A percentile compares a stretch with the other conserved stretches of the same genome.
Conservation (phyloP, 2,888 invertebrate genomes). For the Tinea pellionella region DNA sequence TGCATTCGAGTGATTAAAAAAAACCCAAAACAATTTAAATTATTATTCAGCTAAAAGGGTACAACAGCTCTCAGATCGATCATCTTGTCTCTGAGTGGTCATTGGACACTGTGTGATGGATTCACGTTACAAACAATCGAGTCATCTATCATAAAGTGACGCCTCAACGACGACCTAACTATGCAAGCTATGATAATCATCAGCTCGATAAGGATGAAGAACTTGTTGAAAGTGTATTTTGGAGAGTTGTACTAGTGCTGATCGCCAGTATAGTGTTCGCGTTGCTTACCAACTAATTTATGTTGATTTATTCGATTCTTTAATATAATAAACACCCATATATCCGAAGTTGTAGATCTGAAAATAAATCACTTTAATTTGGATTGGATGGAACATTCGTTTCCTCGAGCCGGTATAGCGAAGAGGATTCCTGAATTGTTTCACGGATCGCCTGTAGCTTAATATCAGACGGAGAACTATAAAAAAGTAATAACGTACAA, state of each 20-base stretch:
- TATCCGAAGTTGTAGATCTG: too few relatives aligned
- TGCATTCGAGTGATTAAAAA: neutral
- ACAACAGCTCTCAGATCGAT: neutral
- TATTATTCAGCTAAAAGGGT: constrained; percentile 14
- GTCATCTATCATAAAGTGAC: constrained; percentile 35
- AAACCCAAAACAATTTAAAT: neutral
- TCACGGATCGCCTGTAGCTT: too few relatives aligned
- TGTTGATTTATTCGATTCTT: too few relatives aligned
- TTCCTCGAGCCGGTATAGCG: too few relatives aligned
- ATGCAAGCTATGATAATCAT: neutral
- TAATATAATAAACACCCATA: too few relatives aligned
- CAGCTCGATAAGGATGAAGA: neutral
- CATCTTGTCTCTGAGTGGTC: constrained; percentile 1
- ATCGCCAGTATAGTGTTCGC: neutral
- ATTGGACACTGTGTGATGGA: constrained; percentile 33
- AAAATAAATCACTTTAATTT: too few relatives aligned
- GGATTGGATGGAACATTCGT: too few relatives aligned
- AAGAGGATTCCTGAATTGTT: too few relatives aligned
- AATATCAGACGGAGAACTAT: too few relatives aligned
- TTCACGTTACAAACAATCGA: constrained; percentile 33
- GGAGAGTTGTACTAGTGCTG: neutral
- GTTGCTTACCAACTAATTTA: too few relatives aligned
- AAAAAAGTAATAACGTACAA: too few relatives aligned
- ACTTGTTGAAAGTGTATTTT: neutral
- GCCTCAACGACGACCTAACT: constrained; percentile 7